A percentile compares a stretch with the other conserved stretches of the same genome.
phyloP scores from a whole-genome alignment of 2,888 invertebrate species.

The Stegana nigrithorax region DNA sequence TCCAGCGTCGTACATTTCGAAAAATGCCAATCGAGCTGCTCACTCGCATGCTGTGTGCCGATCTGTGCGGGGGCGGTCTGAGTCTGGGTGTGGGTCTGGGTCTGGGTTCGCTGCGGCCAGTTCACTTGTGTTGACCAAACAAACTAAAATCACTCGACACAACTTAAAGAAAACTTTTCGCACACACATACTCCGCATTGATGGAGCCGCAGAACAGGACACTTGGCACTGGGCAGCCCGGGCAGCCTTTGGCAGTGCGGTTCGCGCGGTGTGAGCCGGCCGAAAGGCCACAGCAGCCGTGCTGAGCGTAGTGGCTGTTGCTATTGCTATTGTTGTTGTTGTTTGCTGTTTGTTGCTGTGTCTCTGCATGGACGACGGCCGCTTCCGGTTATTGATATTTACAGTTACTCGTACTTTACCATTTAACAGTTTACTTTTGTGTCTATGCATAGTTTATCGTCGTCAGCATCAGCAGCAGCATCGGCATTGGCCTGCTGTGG shows the following conservation, averaged over 20 bases:
- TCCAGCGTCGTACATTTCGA: background rate
- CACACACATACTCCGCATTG: no score
- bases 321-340: background rate
- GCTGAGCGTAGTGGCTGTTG: background rate
- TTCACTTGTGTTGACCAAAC: no score
- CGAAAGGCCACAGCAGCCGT: background rate
- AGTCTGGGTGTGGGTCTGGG: conserved; percentile 1
- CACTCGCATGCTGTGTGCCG: background rate
- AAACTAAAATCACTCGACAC: no score
- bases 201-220: no score
- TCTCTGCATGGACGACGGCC: background rate
- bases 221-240: no score
- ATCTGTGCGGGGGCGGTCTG: background rate
- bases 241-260: no score
- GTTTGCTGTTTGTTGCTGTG: background rate
- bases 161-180: no score
- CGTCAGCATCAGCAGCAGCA: no score
- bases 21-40: background rate
- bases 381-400: conserved; percentile 11
- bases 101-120: conserved; percentile 28
- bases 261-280: no score
- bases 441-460: no score
- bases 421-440: background rate
- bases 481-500: no score
- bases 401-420: background rate